Evolutionary conservation across 2,113 vertebrate species (phyloP), one percentile per base, ranked within the genome.

Genomic region (Dermatemys mawii): DNA sequence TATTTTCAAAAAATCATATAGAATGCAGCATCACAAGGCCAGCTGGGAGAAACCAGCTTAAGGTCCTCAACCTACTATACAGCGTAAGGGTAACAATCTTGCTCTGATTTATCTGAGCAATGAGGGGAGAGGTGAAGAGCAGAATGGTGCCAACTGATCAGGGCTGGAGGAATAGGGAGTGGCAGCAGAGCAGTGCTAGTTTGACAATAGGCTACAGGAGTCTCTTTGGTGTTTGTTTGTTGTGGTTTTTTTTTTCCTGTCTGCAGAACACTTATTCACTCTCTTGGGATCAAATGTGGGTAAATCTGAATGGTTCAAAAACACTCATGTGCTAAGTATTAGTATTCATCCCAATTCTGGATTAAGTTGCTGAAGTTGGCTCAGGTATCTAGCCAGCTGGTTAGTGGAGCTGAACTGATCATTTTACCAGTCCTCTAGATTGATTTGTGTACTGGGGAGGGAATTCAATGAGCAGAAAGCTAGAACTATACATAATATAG

Each of bases 61-160:
- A 38, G 63, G 35, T 35, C 19, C 35, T 70, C 35, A 70, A 19
- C 17, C 63, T 70, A 21, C 57, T 60, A 60, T 5, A 2, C 22
- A 44, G 38, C 26, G 21, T 22, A 54, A 85, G 67, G 4, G 9
- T 78, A 2, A n/a, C 55, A 50, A 35, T 88, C 29, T 80, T 57
- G 0, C 41, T 93, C 2, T 46, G 57, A 3, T 3, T 49, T 90
- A 11, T 13, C 48, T 84, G 60, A 46, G 35, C 24, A 2, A 49
- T 16, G 1, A 81, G 4, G 4, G 11, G 3, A 2, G 0, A 13
- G 5, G 22, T 11, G 84, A 19, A 54, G 73, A 55, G 17, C 13
- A 6, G 63, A 21, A 0, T 60, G 38, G 0, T 13, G n/a, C 3
- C 1, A 11, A 2, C 27, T 54, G 41, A 76, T 76, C 26, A 27